These are phyloP conservation scores for Prinia subflava DNA, from an alignment of 2,113 vertebrate genomes.

Conservation along the genomic window DNA sequence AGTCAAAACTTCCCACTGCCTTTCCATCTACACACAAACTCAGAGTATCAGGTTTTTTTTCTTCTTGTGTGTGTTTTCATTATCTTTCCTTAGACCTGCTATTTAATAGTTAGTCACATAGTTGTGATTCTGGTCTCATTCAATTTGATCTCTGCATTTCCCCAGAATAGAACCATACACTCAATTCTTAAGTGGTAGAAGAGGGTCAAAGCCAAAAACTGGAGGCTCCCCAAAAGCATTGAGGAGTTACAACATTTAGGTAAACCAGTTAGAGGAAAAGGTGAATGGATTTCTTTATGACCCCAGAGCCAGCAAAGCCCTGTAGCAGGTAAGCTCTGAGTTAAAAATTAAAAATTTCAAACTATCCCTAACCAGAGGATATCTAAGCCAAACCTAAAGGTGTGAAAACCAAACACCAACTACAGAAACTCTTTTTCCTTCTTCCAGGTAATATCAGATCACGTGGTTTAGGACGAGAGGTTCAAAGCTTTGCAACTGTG, in stretches of 20 bases:
- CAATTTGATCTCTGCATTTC: not conserved
- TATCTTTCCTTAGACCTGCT: not conserved
- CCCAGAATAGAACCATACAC: not conserved
- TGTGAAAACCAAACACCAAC: not conserved
- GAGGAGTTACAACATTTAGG: not conserved
- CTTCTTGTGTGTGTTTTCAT: not conserved
- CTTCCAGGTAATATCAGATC: not conserved
- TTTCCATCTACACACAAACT: not conserved
- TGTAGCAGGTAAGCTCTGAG: not conserved
- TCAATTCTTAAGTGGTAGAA: not conserved
- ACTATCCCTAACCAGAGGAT: not conserved
- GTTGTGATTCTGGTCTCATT: not conserved
- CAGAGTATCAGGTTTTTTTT: not conserved
- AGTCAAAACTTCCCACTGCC: not conserved
- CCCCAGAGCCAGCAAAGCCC: not conserved
- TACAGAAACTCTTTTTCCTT: not conserved
- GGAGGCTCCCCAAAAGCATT: not conserved
- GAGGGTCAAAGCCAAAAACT: not conserved
- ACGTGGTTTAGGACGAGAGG: not conserved
- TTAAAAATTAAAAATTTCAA: not conserved
- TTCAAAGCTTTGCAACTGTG: not conserved
- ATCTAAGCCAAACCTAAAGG: not conserved
- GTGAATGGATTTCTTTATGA: not conserved
- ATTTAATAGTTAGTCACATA: not conserved
- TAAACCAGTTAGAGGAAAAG: not conserved